Percentiles rank a stretch among this genome's conserved stretches.
phyloP scores from a whole-genome alignment of 1,140 invertebrate species.

The Oedothorax gibbosus region DNA sequence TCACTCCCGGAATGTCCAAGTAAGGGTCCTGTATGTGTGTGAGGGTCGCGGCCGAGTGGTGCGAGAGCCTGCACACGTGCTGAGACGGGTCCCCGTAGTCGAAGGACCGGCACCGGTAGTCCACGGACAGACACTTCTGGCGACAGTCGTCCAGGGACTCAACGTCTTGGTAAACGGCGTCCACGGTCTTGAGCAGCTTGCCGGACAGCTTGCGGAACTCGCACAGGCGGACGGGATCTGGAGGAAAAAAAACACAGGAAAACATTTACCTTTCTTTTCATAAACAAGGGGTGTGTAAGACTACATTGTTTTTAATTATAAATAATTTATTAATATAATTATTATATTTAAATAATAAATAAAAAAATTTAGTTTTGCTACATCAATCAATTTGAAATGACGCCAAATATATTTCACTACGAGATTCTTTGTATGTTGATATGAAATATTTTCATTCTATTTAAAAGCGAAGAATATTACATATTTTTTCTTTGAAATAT shows the following conservation, averaged over 20 bases:
- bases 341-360: too few relatives aligned
- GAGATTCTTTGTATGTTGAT: too few relatives aligned
- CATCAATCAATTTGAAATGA: too few relatives aligned
- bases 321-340: too few relatives aligned
- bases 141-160: conserved; percentile 84
- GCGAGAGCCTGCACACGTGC: conserved; percentile 89
- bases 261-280: too few relatives aligned
- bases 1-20: conserved; percentile 84
- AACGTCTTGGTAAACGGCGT: conserved; percentile 88
- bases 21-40: conserved; percentile 88
- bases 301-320: too few relatives aligned
- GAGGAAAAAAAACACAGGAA: background rate
- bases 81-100: conserved; percentile 93
- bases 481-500: too few relatives aligned
- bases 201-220: conserved; percentile 91
- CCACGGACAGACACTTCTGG: conserved; percentile 87
- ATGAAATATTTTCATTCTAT: too few relatives aligned
- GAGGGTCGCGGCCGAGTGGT: conserved; percentile 88
- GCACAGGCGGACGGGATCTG: conserved; percentile 74
- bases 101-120: conserved; percentile 88
- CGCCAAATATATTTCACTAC: too few relatives aligned
- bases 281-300: too few relatives aligned
- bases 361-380: too few relatives aligned
- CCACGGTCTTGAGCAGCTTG: conserved; percentile 91
- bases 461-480: too few relatives aligned